phyloP scores from a whole-genome alignment of 2,113 vertebrate species.

The Lathamus discolor region DNA sequence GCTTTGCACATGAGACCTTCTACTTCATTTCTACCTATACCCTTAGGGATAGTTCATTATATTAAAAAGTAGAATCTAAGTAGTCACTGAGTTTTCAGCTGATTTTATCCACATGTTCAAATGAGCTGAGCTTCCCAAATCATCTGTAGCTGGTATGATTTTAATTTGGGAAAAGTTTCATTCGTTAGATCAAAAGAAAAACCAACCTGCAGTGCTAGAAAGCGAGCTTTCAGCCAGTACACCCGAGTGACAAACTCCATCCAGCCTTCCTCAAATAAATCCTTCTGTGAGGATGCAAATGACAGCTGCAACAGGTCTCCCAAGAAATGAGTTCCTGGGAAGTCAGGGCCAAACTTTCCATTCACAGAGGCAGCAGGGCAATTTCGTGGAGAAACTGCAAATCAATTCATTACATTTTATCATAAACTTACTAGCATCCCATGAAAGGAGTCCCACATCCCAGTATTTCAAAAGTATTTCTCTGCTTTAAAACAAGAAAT shows the following conservation, averaged over 20 bases:
- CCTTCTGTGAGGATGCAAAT: conserved; percentile 88
- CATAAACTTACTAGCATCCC: neutral
- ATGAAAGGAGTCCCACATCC: neutral
- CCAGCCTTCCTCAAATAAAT: conserved; percentile 89
- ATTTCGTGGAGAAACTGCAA: conserved; percentile 86
- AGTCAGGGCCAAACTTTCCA: conserved; percentile 82
- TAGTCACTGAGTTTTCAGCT: neutral
- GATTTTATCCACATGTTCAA: neutral
- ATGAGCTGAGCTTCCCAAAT: rapidly evolving
- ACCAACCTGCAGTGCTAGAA: conserved; percentile 88
- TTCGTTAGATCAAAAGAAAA: neutral
- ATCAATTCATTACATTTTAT: neutral
- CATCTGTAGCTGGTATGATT: neutral
- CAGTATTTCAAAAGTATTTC: neutral
- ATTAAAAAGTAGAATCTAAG: neutral
- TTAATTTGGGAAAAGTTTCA: neutral
- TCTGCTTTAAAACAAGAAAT: neutral
- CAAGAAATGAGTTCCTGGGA: conserved; percentile 87
- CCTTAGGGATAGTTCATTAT: neutral
- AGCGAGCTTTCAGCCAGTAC: conserved; percentile 94
- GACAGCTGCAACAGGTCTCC: conserved; percentile 88
- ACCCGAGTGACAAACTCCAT: conserved; percentile 88
- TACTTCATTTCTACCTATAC: neutral
- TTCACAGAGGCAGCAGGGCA: conserved; percentile 63
- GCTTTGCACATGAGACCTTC: neutral